Evolutionary conservation across 2,113 vertebrate species (phyloP), one percentile per base, ranked within the genome.

Genomic region (Hypomesus transpacificus): DNA sequence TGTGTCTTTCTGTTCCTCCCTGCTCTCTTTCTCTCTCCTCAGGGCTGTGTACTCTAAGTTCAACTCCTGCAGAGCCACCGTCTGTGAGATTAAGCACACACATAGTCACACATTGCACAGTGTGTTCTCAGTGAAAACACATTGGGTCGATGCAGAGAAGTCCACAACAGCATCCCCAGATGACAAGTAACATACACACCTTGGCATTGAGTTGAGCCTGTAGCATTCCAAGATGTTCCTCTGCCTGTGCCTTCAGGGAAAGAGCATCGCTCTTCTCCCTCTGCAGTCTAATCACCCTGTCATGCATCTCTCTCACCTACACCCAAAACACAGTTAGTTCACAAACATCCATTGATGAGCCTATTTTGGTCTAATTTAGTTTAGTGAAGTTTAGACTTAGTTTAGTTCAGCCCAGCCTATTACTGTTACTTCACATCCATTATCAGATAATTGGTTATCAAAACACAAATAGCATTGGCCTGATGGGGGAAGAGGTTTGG

Each of bases 201-300:
- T 94, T 86, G 59, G 84, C 82, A 83, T 64, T 56, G 1, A 95
- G 89, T 76, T 90, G 86, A 65, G 87, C 82, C 77, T 80, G 84
- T 31, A 93, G 88, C 34, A 60, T 5, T 57, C 64, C 61, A 68
- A 89, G 77, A 67, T 89, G 90, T 76, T 93, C 92, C 20, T 91
- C 84, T 54, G 85, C 86, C 65, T 90, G 90, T 46, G 86, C 81
- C 82, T 85, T 93, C 51, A 92, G 79, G 87, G 80, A 77, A 71
- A 83, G 13, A 57, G 39, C 70, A 14, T 88, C 77, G 50, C 75
- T 51, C 56, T 65, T 52, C 17, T 68, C 84, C 71, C 73, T 72
- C 74, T 57, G 13, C 75, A 88, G 52, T 17, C 71, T 24, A 66
- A 67, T 58, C 0, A 85, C 34, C 84, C 82, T 24, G 52, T 21